Percentiles rank a stretch among this genome's conserved stretches.
phyloP scores from a whole-genome alignment of 2,113 vertebrate genomes.

The Hippocampus barbouri region DNA sequence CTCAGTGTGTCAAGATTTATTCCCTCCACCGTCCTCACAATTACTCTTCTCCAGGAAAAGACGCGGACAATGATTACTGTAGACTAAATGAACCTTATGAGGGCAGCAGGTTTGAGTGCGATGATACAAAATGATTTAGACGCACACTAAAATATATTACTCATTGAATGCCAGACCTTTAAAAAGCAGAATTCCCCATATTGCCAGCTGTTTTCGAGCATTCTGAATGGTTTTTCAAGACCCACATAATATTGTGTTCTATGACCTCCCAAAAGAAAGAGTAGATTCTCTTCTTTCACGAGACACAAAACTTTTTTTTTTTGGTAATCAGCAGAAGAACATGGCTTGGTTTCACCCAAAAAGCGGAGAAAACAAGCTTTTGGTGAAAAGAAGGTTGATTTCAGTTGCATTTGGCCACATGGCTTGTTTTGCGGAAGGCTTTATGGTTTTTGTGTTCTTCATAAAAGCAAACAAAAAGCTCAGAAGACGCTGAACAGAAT shows the following conservation, averaged over 20 bases:
- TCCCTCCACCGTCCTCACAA: not conserved
- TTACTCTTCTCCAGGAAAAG: constrained; percentile 31
- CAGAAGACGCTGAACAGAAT: not conserved
- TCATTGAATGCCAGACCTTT: too few relatives aligned
- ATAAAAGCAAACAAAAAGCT: not conserved
- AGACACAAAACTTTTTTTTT: too few relatives aligned
- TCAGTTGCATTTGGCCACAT: not conserved
- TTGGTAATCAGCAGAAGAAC: too few relatives aligned
- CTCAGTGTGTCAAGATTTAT: constrained; percentile 7
- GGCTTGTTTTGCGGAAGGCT: not conserved
- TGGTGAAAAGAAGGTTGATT: not conserved
- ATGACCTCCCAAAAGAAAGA: too few relatives aligned
- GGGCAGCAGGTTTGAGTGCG: not conserved
- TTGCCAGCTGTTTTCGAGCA: too few relatives aligned
- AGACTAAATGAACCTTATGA: constrained; percentile 42
- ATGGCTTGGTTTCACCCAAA: too few relatives aligned
- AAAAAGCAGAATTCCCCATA: too few relatives aligned
- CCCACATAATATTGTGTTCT: too few relatives aligned
- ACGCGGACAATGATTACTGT: constrained; percentile 47
- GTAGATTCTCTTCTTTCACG: too few relatives aligned
- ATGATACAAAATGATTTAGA: not conserved
- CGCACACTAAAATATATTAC: not conserved
- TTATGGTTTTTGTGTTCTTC: not conserved
- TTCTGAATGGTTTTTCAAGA: too few relatives aligned
- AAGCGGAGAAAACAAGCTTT: too few relatives aligned